Base-by-base conservation (phyloP, 2,888 invertebrate genomes). In the Tipula vernalis region DNA sequence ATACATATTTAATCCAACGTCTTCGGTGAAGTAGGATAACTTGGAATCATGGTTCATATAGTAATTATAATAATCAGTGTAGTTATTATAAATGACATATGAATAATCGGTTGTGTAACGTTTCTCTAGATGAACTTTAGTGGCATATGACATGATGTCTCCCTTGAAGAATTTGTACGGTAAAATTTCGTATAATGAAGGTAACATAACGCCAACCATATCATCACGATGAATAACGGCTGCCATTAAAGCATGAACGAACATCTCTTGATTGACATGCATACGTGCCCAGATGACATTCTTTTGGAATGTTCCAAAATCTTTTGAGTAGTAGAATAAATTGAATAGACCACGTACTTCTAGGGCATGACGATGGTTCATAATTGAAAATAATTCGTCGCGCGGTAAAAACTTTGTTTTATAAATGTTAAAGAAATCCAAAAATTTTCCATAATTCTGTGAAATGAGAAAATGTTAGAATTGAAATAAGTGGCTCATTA, bases 151-250 rank as follows among this genome's bases (percentile, higher is more conserved):
- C 88, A 96, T 94, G 89, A 95, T 93, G 89, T 95, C 94, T 89
- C 94, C 92, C 91, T 95, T 95, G 90, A 96, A 94, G 93, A 95
- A 96, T 91, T 94, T 94, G 90, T 95, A 94, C 2, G 96, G 96
- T 91, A 94, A 94, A 90, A 96, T 94, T 91, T 96, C 96, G 90
- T 96, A 96, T 71, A 94, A 93, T 39, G 95, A 93, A 36, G 96
- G 96, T 36, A 96, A 90, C 85, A 93, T 92, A 88, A 96, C 92
- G 86, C 95, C 95, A 87, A 93, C 92, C 90, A 94, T 94, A 89
- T 96, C 95, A 6, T 91, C 90, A 86, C 95, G 93, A 90, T 95
- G 95, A 90, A 95, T 93, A 86, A 95, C 92, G 87, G 96, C 95
- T 87, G 94, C 92, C 86, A 94, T 94, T 88, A 95, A 91, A 10